phyloP scores from a whole-genome alignment of 2,888 invertebrate genomes.

The Caenorhabditis imperialis region DNA sequence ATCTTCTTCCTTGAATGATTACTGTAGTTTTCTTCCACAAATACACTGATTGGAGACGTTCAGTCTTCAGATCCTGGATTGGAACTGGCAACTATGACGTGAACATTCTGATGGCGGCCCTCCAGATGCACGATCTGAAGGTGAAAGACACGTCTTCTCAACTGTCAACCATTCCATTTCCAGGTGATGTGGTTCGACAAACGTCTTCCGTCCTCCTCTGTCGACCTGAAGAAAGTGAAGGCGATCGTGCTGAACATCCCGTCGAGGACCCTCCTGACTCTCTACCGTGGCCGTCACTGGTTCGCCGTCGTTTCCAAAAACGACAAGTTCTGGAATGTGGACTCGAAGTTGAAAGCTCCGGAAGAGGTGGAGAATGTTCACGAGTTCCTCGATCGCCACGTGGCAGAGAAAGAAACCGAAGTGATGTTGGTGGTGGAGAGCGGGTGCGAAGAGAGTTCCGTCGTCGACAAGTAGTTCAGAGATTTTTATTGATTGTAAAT shows the following conservation, averaged over 20 bases:
- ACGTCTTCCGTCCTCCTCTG: constrained; percentile 27
- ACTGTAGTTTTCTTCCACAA: too few species aligned
- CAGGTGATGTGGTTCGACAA: constrained; percentile 61
- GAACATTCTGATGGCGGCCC: constrained; percentile 95
- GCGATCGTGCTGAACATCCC: constrained; percentile 67
- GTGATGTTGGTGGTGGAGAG: constrained; percentile 45
- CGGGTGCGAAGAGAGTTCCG: constrained; percentile 12
- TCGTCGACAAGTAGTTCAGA: constrained; percentile 15
- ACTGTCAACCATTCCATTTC: neutral
- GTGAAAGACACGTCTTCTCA: constrained; percentile 18
- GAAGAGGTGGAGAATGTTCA: constrained; percentile 57
- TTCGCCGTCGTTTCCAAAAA: constrained; percentile 57
- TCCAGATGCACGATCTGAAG: constrained; percentile 80
- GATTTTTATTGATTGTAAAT: too few species aligned
- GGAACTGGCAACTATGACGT: constrained; percentile 98
- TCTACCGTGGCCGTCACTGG: constrained; percentile 74
- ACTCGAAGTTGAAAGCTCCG: constrained; percentile 71
- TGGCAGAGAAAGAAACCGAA: constrained; percentile 25
- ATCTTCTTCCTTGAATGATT: too few species aligned
- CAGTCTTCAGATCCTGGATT: constrained; percentile 80
- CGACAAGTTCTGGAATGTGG: constrained; percentile 71
- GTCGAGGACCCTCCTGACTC: constrained; percentile 60
- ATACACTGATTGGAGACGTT: too few species aligned
- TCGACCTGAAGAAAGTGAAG: constrained; percentile 58
- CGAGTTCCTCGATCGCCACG: constrained; percentile 23